A percentile compares a stretch with the other conserved stretches of the same genome.
Evolutionary conservation across 2,888 invertebrate species (phyloP).

Genomic region (Clivina fossor): DNA sequence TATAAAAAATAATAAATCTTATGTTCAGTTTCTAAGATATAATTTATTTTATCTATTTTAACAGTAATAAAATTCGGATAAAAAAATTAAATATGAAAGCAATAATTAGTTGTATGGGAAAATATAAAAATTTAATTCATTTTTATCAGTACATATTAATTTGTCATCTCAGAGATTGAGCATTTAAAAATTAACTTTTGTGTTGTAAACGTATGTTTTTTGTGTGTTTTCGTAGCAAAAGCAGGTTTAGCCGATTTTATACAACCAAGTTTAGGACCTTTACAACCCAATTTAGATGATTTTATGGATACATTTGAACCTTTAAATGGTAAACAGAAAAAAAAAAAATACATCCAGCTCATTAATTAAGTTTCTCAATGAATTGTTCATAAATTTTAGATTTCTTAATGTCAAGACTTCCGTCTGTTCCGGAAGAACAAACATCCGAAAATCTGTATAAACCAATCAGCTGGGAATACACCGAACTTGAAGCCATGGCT

Average conservation of each 20-base stretch:
- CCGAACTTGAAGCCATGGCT: slow-evolving; percentile 45
- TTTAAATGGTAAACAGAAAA: slow-evolving; percentile 65
- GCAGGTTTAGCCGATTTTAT: slow-evolving; percentile 94
- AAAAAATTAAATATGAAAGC: too few relatives aligned
- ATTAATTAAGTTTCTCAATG: background rate
- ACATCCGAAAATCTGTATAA: slow-evolving; percentile 40
- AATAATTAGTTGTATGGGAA: too few relatives aligned
- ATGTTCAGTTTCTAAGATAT: too few relatives aligned
- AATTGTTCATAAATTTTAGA: slow-evolving; percentile 51
- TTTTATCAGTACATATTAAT: too few relatives aligned
- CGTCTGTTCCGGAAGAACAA: slow-evolving; percentile 64
- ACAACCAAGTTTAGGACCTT: slow-evolving; percentile 94
- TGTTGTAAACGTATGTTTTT: slow-evolving; percentile 18
- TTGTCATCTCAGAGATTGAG: too few relatives aligned
- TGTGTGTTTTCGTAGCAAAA: slow-evolving; percentile 62
- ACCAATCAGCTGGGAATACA: slow-evolving; percentile 43
- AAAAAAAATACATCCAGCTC: slow-evolving; percentile 40
- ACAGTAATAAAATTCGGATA: too few relatives aligned
- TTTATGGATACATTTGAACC: slow-evolving; percentile 91
- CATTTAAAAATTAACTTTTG: background rate
- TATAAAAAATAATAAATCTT: too few relatives aligned
- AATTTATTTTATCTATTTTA: too few relatives aligned
- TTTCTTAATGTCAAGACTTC: slow-evolving; percentile 59
- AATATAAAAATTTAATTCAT: too few relatives aligned
- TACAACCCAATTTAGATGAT: slow-evolving; percentile 96